Base-by-base conservation (phyloP, 1,140 invertebrate genomes). In the Vanessa atalanta region DNA sequence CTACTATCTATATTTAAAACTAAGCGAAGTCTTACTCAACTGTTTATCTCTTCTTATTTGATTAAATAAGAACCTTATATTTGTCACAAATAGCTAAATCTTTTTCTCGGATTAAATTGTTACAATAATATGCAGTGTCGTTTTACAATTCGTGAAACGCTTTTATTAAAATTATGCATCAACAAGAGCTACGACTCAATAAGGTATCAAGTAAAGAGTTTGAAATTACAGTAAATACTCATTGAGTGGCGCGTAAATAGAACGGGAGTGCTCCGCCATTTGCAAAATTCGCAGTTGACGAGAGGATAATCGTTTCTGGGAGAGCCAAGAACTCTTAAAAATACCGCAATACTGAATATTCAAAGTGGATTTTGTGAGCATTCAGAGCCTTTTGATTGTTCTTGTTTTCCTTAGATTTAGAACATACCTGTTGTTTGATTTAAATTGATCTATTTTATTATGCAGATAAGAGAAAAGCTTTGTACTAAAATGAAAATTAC, bases 231-330 rank as follows among this genome's bases (percentile, higher is more conserved):
- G 77, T 78, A 80, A 82, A 83, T 80, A 80, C 73, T 71, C 79
- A 80, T 79, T 76, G 75, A 83, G 75, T 80, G 71, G 65, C 43
- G 65, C 48, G 55, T 73, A 74, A 76, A 78, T 65, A 72, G 73
- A 16, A 47, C 53, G 60, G 47, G 65, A 79, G 75, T 77, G 75
- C 72, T 51, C 70, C 67, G 72, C 77, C 80, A 76, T 80, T 79
- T 74, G 64, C 43, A 60, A 76, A 73, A 73, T 73, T 73, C 73
- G 14, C 61, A 60, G 71, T 67, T 31, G 64, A 73, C 69, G 67
- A 82, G 80, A 78, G 80, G 74, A 82, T 82, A 82, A 82, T 82
- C 78, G 76, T 72, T 77, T 75, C 75, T 74, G 69, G 78, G 68
- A 81, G 71, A 71, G 71, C 72, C 61, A 69, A 60, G 77, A 26